Conservation (phyloP, 1,140 invertebrate species). For the Pseudobourletiella spinata region DNA sequence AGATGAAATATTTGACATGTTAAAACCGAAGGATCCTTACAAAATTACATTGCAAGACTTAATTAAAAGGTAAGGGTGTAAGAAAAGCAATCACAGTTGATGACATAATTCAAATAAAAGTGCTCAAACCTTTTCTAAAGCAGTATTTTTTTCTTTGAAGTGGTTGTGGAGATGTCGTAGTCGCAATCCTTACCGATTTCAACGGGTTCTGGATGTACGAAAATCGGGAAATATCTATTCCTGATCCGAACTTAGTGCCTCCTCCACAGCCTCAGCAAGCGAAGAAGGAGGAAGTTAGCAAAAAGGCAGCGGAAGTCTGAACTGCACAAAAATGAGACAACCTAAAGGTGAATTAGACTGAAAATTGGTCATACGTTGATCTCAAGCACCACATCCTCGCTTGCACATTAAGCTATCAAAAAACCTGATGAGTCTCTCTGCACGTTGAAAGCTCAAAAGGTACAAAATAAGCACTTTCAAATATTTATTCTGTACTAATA, state of each 20-base stretch:
- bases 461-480: too few relatives aligned
- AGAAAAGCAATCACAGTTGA: too few relatives aligned
- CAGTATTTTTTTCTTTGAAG: conserved; percentile 46
- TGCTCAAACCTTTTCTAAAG: too few relatives aligned
- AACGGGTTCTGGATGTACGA: conserved; percentile 90
- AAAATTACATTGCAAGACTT: conserved; percentile 84
- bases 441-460: too few relatives aligned
- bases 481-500: too few relatives aligned
- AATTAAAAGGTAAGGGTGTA: conserved; percentile 45
- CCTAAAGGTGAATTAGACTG: too few relatives aligned
- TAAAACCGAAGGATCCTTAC: conserved; percentile 71
- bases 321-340: neutral
- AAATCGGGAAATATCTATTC: neutral
- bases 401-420: too few relatives aligned
- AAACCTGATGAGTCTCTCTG: too few relatives aligned
- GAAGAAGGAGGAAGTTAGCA: neutral
- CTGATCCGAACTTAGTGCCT: conserved; percentile 2
- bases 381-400: too few relatives aligned
- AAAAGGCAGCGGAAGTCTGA: conserved; percentile 1
- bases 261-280: neutral
- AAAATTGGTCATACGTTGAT: too few relatives aligned
- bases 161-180: conserved; percentile 85
- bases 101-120: neutral
- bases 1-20: conserved; percentile 98
- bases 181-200: conserved; percentile 89